Percentiles rank a stretch among this genome's conserved stretches.
Evolutionary conservation across 1,140 invertebrate genomes (phyloP).

Genomic region (Rhynchophorus ferrugineus): DNA sequence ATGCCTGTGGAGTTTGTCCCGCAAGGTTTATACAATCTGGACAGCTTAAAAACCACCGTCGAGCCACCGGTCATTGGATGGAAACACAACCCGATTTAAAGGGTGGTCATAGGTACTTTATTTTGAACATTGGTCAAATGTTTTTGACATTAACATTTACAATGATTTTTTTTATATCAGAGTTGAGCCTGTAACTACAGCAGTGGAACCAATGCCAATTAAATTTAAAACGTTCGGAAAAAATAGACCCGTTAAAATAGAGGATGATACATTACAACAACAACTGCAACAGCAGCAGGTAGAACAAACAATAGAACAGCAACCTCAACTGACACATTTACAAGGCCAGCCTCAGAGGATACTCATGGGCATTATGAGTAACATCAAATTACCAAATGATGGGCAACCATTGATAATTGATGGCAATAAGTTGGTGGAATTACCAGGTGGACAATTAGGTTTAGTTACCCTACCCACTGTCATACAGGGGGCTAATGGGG

Average conservation of each 20-base stretch:
- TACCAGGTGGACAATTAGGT: slow-evolving; percentile 25
- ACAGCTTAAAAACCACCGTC: slow-evolving; percentile 38
- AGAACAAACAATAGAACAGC: slow-evolving; percentile 1
- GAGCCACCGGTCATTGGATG: slow-evolving; percentile 39
- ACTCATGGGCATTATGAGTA: slow-evolving; percentile 30
- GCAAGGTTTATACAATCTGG: slow-evolving; percentile 41
- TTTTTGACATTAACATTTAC: background rate
- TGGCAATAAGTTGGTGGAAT: slow-evolving; percentile 26
- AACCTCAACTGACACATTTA: slow-evolving; percentile 5
- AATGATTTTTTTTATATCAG: slow-evolving; percentile 5
- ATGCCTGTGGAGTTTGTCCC: slow-evolving; percentile 39
- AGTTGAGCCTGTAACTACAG: slow-evolving; percentile 37
- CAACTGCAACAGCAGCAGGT: slow-evolving; percentile 1
- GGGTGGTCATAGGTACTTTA: slow-evolving; percentile 34
- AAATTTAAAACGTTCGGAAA: slow-evolving; percentile 36
- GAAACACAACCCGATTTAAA: slow-evolving; percentile 39
- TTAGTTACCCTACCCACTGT: slow-evolving; percentile 28
- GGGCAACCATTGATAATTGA: slow-evolving; percentile 28
- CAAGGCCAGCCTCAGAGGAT: slow-evolving; percentile 22
- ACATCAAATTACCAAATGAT: slow-evolving; percentile 24
- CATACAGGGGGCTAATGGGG: slow-evolving; percentile 21
- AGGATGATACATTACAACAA: slow-evolving; percentile 14
- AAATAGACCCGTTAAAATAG: slow-evolving; percentile 14
- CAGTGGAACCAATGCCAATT: slow-evolving; percentile 35
- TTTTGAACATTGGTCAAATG: background rate